These are phyloP conservation scores for Ectobius pallidus DNA, from an alignment of 2,888 invertebrate species.

Conservation along the genomic window DNA sequence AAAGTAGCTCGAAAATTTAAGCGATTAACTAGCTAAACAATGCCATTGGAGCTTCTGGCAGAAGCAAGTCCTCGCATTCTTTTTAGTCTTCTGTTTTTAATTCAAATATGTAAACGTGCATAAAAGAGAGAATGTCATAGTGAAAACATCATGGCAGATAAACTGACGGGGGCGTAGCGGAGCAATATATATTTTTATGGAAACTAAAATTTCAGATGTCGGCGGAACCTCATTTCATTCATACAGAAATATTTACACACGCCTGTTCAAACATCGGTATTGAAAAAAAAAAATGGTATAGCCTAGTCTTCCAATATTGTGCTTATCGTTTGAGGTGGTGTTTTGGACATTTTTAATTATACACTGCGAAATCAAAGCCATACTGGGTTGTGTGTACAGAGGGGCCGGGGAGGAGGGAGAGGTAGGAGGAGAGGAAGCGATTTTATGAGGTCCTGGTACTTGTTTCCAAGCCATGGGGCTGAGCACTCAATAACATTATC, in stretches of 20 bases:
- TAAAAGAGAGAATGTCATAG: too few species aligned
- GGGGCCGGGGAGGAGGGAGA: neutral
- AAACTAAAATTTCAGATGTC: neutral
- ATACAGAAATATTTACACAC: neutral
- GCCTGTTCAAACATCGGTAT: conserved; percentile 13
- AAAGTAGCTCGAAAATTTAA: too few species aligned
- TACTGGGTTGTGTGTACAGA: neutral
- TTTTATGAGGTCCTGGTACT: conserved; percentile 12
- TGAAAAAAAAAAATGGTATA: neutral
- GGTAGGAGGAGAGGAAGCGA: neutral
- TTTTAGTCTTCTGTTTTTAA: too few species aligned
- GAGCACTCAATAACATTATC: neutral
- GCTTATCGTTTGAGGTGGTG: conserved; percentile 19
- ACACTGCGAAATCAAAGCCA: conserved; percentile 21
- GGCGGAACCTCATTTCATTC: neutral
- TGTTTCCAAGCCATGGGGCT: neutral
- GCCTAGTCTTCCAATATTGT: conserved; percentile 5
- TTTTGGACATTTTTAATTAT: conserved; percentile 36
- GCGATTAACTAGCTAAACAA: too few species aligned
- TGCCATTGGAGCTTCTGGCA: too few species aligned
- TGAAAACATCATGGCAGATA: too few species aligned
- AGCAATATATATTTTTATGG: neutral
- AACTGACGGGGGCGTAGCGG: too few species aligned
- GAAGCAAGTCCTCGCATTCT: too few species aligned
- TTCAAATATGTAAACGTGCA: too few species aligned